phyloP scores from a whole-genome alignment of 2,113 vertebrate species.

The Hyla sarda region DNA sequence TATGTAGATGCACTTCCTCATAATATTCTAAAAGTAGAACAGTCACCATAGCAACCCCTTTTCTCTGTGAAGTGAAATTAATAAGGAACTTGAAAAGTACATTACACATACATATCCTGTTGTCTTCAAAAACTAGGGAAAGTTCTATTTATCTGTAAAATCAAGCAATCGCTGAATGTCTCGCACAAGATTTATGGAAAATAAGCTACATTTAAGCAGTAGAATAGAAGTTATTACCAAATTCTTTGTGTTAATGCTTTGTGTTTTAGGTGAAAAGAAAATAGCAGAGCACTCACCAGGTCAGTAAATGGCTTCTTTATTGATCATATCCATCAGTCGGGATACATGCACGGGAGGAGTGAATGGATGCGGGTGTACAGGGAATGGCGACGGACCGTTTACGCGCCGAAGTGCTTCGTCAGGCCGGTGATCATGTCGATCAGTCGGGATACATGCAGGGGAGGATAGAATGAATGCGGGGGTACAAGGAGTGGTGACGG shows the following conservation, averaged over 20 bases:
- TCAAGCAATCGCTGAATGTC: background rate
- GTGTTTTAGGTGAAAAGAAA: no score
- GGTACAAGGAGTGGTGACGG: no score
- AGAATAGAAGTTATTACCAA: background rate
- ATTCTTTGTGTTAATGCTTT: background rate
- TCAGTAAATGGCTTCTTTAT: no score
- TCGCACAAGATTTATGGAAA: background rate
- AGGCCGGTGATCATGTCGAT: no score
- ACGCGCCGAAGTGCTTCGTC: no score
- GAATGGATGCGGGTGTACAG: no score
- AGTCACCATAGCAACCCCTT: conserved; percentile 47
- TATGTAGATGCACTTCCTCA: conserved; percentile 47
- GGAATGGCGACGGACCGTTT: no score
- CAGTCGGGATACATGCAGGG: no score
- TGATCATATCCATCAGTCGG: no score
- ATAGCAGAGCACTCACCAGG: no score
- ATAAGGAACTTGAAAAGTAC: conserved; percentile 53
- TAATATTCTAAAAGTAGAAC: conserved; percentile 58
- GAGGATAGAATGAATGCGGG: no score
- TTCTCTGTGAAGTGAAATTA: conserved; percentile 59
- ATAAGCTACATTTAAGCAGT: background rate
- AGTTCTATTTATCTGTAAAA: conserved; percentile 43
- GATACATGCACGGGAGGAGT: no score
- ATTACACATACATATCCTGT: conserved; percentile 57
- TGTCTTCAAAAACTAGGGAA: conserved; percentile 39